phyloP scores from a whole-genome alignment of 2,888 invertebrate genomes.

The Tholera decimalis region DNA sequence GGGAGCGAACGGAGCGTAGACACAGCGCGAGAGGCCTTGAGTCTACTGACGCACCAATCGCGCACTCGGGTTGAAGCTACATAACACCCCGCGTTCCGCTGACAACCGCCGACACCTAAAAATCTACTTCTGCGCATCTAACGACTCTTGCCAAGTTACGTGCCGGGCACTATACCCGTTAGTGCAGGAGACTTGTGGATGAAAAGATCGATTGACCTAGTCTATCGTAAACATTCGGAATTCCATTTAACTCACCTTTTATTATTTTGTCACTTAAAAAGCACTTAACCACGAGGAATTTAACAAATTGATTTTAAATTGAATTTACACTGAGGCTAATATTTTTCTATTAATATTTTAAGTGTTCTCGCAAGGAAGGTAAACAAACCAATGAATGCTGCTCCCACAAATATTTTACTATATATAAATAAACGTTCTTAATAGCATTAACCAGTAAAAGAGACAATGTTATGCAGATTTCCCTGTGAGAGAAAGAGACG shows the following conservation, averaged over 20 bases:
- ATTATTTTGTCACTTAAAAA: not conserved
- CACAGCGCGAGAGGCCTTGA: too few relatives aligned
- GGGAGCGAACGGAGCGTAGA: too few relatives aligned
- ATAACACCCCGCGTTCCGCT: too few relatives aligned
- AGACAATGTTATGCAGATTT: slow-evolving; percentile 11
- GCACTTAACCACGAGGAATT: slow-evolving; percentile 17
- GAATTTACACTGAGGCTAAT: slow-evolving; percentile 9
- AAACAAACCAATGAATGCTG: slow-evolving; percentile 47
- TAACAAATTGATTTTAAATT: not conserved
- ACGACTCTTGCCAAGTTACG: too few relatives aligned
- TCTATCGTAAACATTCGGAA: too few relatives aligned
- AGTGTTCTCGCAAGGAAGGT: slow-evolving; percentile 34
- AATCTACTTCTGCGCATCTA: too few relatives aligned
- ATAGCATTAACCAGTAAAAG: slow-evolving; percentile 18
- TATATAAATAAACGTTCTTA: slow-evolving; percentile 45
- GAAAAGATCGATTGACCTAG: too few relatives aligned
- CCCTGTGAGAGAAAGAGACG: slow-evolving; percentile 19
- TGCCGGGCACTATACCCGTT: too few relatives aligned
- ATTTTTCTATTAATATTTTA: not conserved
- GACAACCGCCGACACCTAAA: too few relatives aligned
- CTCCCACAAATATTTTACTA: slow-evolving; percentile 24
- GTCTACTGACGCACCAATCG: too few relatives aligned
- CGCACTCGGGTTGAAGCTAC: too few relatives aligned
- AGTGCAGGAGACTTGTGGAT: too few relatives aligned
- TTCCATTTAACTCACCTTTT: slow-evolving; percentile 42